Evolutionary conservation across 2,888 invertebrate species (phyloP).

Genomic region (Eulithis prunata): DNA sequence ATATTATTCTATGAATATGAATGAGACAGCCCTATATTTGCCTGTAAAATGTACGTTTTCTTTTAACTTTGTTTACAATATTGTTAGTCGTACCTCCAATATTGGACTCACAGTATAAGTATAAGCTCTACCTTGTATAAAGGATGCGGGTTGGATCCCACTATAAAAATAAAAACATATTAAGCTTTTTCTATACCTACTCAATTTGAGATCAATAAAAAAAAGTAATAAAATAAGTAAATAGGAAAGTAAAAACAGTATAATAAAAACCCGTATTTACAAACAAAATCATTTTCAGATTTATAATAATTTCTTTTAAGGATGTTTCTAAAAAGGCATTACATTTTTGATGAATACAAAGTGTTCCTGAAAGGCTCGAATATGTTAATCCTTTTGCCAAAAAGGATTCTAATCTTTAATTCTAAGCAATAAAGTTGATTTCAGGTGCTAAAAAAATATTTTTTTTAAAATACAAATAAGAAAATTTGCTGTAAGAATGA

Average conservation of each 20-base stretch:
- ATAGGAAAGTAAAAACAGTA: too few species aligned
- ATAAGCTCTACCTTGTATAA: too few species aligned
- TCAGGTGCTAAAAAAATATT: not conserved
- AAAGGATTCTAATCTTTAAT: not conserved
- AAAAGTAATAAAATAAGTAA: too few species aligned
- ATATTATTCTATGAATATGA: constrained; percentile 36
- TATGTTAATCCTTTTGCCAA: constrained; percentile 3
- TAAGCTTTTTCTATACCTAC: too few species aligned
- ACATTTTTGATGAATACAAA: constrained; percentile 12
- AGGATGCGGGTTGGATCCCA: too few species aligned
- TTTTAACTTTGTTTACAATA: not conserved
- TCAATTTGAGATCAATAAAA: too few species aligned
- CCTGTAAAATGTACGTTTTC: constrained; percentile 2
- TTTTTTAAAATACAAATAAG: not conserved
- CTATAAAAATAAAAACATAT: too few species aligned
- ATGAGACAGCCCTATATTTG: constrained; percentile 17
- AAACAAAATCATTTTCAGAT: constrained; percentile 1
- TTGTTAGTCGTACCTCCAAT: not conserved
- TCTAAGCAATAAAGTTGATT: not conserved
- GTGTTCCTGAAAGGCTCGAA: constrained; percentile 7
- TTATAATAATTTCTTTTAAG: too few species aligned
- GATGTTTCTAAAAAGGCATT: not conserved
- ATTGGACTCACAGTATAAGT: too few species aligned
- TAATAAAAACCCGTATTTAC: too few species aligned
- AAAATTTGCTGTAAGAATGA: too few species aligned